These are phyloP conservation scores for Rhinolophus ferrumequinum DNA, from an alignment of 2,113 vertebrate species.

Conservation along the genomic window DNA sequence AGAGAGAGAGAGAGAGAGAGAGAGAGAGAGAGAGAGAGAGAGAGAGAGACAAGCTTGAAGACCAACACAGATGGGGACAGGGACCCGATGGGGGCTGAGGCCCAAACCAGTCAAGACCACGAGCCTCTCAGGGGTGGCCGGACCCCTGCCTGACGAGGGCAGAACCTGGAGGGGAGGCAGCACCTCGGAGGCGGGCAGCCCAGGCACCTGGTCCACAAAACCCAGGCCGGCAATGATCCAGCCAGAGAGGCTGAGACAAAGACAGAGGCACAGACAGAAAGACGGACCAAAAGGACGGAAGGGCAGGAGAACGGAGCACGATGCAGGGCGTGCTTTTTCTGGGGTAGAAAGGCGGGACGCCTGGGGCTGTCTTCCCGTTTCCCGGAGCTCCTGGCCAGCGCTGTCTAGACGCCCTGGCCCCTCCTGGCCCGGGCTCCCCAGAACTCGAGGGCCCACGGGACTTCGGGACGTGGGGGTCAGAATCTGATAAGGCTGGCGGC, in stretches of 20 bases:
- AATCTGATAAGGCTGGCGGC: neutral
- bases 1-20: no score
- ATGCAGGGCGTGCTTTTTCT: constrained; percentile 15
- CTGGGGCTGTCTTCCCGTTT: constrained; percentile 43
- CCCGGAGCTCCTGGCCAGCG: constrained; percentile 5
- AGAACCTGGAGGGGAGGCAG: neutral
- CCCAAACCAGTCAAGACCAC: neutral
- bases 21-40: neutral
- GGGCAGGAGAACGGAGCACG: neutral
- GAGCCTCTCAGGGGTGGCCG: neutral
- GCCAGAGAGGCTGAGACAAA: constrained; percentile 67
- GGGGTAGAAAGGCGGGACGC: constrained; percentile 58
- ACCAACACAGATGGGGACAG: neutral
- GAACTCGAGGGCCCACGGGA: constrained; percentile 1
- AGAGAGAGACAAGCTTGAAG: constrained; percentile 36
- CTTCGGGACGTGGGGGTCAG: constrained; percentile 10
- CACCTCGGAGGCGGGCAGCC: neutral
- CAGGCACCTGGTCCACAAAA: neutral
- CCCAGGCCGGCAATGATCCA: neutral
- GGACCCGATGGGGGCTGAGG: constrained; percentile 6
- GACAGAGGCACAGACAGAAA: constrained; percentile 68
- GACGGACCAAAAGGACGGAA: constrained; percentile 50
- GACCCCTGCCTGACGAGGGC: neutral
- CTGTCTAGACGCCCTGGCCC: neutral
- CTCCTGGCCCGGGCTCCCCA: neutral